Conservation (phyloP, 2,888 invertebrate species). For the Cerceris ruficornis region DNA sequence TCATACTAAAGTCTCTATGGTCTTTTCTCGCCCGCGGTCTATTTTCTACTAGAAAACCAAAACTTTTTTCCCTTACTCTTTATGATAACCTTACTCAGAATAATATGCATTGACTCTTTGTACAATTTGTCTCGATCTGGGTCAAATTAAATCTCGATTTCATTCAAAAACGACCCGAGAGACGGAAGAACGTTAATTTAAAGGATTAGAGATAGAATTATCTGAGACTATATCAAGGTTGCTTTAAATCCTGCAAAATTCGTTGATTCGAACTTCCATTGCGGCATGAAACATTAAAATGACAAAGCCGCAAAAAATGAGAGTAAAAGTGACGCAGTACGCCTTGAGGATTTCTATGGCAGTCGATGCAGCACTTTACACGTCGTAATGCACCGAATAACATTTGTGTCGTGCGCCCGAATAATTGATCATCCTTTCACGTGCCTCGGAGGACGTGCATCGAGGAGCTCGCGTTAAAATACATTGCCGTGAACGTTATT, state of each 20-base stretch:
- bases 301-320: background rate
- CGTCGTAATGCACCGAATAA: conserved; percentile 50
- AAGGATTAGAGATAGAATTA: background rate
- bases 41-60: no score
- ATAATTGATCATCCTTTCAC: conserved; percentile 54
- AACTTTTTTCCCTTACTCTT: no score
- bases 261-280: background rate
- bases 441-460: conserved; percentile 47
- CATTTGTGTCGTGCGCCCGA: conserved; percentile 52
- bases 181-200: no score
- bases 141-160: no score
- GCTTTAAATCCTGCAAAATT: no score
- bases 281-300: background rate
- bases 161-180: no score
- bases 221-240: background rate
- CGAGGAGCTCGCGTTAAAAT: conserved; percentile 46
- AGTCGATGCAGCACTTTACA: conserved; percentile 5
- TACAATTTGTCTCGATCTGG: no score
- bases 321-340: conserved; percentile 25
- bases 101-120: no score
- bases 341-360: conserved; percentile 12
- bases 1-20: no score
- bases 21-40: no score
- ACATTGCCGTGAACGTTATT: conserved; percentile 42
- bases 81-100: no score